Base-by-base conservation (phyloP, 1,140 invertebrate species). In the Patella vulgata region DNA sequence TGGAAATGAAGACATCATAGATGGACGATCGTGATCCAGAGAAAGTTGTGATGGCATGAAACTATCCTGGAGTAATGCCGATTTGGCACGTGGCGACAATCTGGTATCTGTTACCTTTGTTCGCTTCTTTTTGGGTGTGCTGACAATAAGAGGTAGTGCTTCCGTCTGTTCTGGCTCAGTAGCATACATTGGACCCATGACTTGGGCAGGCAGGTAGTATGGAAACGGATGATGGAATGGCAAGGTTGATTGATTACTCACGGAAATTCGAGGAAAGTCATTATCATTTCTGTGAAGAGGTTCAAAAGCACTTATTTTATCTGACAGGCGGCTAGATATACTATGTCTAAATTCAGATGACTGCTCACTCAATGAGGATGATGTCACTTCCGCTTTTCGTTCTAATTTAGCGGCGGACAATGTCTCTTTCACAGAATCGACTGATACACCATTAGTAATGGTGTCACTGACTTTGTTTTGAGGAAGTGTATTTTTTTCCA, bases 101-200 rank as follows among this genome's bases (percentile, higher is more conserved):
- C 96, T 88, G 42, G 95, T 97, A 81, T 98, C 95, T 17, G 95
- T 98, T 58, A 98, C 87, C 90, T 98, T 98, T 81, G 97, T 95
- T 21, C 95, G 88, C 86, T 97, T 97, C 85, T 97, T 97, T 68
- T 82, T 82, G 85, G 97, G 97, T 0, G 94, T 93, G 60, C 74
- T 82, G 63, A 97, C 94, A 27, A 97, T 94, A 66, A 97, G 88
- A 73, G 94, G 94, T 12, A 97, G 88, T 0, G 95, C 83, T 83
- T 97, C 95, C 78, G 95, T 96, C 83, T 97, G 95, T 82, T 96
- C 94, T 2, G 91, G 89, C 52, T 85, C 83, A 21, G 90, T 86
- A 63, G 79, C 89, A 81, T 82, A 87, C 85, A 74, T 82, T 83
- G 75, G 89, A 85, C 88, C 89, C 82, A 87, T 87, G 71, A 88